Evolutionary conservation across 92 coral and sea anemone genomes (phyloP).

Genomic region (Phymanthus crucifer): DNA sequence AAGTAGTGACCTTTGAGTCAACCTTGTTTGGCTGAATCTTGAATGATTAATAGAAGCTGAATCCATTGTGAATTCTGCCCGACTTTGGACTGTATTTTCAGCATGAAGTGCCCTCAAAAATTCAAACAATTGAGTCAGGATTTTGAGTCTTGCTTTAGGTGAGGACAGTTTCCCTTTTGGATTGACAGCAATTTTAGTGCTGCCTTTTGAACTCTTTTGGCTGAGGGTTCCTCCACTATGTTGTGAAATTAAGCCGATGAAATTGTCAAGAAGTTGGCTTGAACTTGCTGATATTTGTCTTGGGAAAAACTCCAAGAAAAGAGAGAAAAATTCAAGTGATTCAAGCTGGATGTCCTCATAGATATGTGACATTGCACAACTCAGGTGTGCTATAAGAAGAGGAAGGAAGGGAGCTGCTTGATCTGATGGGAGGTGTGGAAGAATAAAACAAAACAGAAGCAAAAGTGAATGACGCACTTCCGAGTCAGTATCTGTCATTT

Average conservation of each 20-base stretch:
- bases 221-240: slow-evolving; percentile 42
- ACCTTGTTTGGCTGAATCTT: slow-evolving; percentile 21
- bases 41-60: neutral
- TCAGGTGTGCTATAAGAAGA: slow-evolving; percentile 73
- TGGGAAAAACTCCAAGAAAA: slow-evolving; percentile 72
- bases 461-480: slow-evolving; percentile 84
- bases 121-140: slow-evolving; percentile 65
- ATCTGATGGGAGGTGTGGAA: slow-evolving; percentile 62
- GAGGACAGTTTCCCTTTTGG: slow-evolving; percentile 89
- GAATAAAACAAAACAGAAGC: slow-evolving; percentile 51
- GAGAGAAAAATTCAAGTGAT: slow-evolving; percentile 75
- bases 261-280: slow-evolving; percentile 66
- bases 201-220: slow-evolving; percentile 28
- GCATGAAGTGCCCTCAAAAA: slow-evolving; percentile 51
- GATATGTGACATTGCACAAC: slow-evolving; percentile 96
- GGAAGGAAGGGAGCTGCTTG: slow-evolving; percentile 78
- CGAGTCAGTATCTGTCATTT: slow-evolving; percentile 76
- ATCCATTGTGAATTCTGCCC: neutral
- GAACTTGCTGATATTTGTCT: slow-evolving; percentile 57
- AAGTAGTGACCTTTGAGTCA: slow-evolving; percentile 48
- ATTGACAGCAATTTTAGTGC: slow-evolving; percentile 43
- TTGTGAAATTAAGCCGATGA: slow-evolving; percentile 67
- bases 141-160: slow-evolving; percentile 70
- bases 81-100: neutral
- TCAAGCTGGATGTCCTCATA: slow-evolving; percentile 86